Evolutionary conservation across 2,797 vertebrate genomes (phyloP).

Genomic region (Orientallactaga sibirica): DNA sequence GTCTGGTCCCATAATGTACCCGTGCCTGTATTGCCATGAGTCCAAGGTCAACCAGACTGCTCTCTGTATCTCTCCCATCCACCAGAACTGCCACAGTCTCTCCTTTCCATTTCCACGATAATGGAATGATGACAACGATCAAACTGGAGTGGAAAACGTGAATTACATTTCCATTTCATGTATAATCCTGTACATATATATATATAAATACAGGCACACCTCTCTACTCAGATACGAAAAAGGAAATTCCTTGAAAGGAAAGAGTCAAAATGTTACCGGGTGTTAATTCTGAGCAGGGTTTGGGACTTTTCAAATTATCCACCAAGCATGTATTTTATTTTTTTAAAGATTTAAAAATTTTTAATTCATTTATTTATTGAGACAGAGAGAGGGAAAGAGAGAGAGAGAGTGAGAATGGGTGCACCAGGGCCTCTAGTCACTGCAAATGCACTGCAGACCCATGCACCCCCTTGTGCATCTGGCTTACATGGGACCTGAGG

Average conservation of each 20-base stretch:
- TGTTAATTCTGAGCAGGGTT: slow-evolving; percentile 55
- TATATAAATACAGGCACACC: not conserved
- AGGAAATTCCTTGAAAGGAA: slow-evolving; percentile 13
- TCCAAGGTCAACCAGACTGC: not conserved
- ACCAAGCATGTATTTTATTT: slow-evolving; percentile 7
- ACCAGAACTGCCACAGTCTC: not conserved
- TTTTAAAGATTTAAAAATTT: no score
- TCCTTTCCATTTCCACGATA: not conserved
- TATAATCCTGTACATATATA: not conserved
- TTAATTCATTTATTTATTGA: no score
- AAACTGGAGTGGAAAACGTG: not conserved
- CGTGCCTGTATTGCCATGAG: not conserved
- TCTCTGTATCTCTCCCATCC: not conserved
- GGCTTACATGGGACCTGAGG: no score
- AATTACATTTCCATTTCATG: slow-evolving; percentile 37
- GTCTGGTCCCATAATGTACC: rapidly evolving
- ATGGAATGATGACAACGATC: not conserved
- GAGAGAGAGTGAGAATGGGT: no score
- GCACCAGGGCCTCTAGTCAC: no score
- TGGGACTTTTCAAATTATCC: slow-evolving; percentile 46
- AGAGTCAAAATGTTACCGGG: slow-evolving; percentile 39
- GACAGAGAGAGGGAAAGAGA: no score
- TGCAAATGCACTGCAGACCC: no score
- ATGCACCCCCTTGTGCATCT: no score
- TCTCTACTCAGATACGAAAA: not conserved